Base-by-base conservation (phyloP, 2,888 invertebrate species). In the Pocota personata region DNA sequence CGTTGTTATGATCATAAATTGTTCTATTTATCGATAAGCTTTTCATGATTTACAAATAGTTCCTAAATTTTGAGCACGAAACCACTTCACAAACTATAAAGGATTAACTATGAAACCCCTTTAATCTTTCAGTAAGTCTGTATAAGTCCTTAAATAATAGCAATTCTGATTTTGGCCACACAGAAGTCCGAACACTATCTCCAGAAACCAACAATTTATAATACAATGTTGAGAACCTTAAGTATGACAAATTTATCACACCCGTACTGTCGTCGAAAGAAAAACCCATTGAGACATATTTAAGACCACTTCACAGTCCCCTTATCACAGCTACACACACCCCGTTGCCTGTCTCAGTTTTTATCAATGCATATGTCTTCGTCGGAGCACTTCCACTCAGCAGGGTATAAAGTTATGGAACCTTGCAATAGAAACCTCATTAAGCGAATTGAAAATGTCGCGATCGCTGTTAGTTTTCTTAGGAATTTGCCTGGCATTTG, bases 381-480 rank as follows among this genome's bases (percentile, higher is more conserved):
- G 10, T 12, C 19, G 14, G 4, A 67, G 37, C 12, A 37, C 24
- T 2, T 30, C 27, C 10, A 14, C 52, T 12, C 57, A 50, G 72
- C 37, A 10, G 50, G 40, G 48, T 77, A 77, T 77, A 60, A 60
- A 69, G 12, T 30, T 14, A 24, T 19, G 32, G 2, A 12, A 19
- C 16, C 7, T 14, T 21, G 57, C 35, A 32, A 19, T 21, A 10
- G 37, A 60, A 46, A 48, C 16, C 12, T 37, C 57, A 66, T 16
- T 66, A 40, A 32, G 40, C 32, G 40, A 60, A 50, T 24, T 30
- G 14, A 77, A 21, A 55, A 84, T 84, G 73, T 79, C 86, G 72
- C 76, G 77, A 71, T 52, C 78, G 58, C 40, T 79, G 2, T 1
- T 57, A 19, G 60, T 72, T 7, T 27, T 75, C 8, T 60, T 76